These are phyloP conservation scores for Coleophora deauratella DNA, from an alignment of 2,888 invertebrate genomes.

Conservation along the genomic window DNA sequence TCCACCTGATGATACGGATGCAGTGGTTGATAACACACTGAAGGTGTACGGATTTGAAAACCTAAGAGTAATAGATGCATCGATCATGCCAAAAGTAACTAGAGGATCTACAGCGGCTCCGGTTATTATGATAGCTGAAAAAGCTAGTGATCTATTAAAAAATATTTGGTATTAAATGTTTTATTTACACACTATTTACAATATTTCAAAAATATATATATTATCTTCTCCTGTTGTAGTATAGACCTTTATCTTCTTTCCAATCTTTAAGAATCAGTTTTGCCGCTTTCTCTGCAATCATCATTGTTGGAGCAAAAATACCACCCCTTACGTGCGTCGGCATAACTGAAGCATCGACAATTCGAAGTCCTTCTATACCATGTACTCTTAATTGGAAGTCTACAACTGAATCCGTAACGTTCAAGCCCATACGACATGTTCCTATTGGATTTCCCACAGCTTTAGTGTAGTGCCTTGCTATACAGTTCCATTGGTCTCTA, in stretches of 20 bases:
- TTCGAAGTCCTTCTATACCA: conserved; percentile 58
- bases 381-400: conserved; percentile 55
- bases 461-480: conserved; percentile 64
- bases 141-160: conserved; percentile 66
- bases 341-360: conserved; percentile 65
- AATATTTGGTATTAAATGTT: conserved; percentile 54
- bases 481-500: conserved; percentile 67
- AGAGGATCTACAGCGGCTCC: conserved; percentile 62
- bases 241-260: conserved; percentile 55
- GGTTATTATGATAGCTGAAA: conserved; percentile 68
- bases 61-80: conserved; percentile 57
- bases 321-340: conserved; percentile 59
- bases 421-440: conserved; percentile 63
- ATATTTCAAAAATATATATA: conserved; percentile 13
- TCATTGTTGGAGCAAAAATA: conserved; percentile 54
- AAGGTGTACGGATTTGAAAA: conserved; percentile 51
- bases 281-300: conserved; percentile 66
- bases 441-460: conserved; percentile 62
- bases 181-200: conserved; percentile 28
- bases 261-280: conserved; percentile 60
- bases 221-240: conserved; percentile 38
- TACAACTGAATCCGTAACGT: conserved; percentile 54
- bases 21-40: conserved; percentile 53
- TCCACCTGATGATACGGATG: conserved; percentile 43
- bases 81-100: conserved; percentile 60